phyloP scores from a whole-genome alignment of 2,888 invertebrate genomes.

The Blera fallax region DNA sequence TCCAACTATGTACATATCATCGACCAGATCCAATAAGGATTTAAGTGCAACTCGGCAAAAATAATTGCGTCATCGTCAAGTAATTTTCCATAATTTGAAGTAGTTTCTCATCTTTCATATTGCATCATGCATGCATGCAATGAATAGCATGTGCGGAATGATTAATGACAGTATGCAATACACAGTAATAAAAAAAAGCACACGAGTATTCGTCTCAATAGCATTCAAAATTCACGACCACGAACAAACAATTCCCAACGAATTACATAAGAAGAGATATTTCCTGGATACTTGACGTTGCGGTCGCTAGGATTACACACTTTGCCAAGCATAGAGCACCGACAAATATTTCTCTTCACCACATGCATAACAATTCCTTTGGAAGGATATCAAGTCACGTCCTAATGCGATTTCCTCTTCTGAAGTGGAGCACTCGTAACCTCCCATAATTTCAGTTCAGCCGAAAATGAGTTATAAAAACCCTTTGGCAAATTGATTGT shows the following conservation, averaged over 20 bases:
- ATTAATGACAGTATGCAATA: slow-evolving; percentile 3
- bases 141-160: neutral
- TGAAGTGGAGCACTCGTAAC: neutral
- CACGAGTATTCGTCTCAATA: neutral
- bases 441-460: slow-evolving; percentile 4
- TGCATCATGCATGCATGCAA: neutral
- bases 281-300: neutral
- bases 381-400: slow-evolving; percentile 54
- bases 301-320: slow-evolving; percentile 14
- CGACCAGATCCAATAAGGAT: neutral
- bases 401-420: slow-evolving; percentile 31
- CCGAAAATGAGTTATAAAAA: slow-evolving; percentile 33
- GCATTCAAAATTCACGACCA: slow-evolving; percentile 16
- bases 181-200: neutral
- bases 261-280: slow-evolving; percentile 11
- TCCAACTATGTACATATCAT: too few relatives aligned
- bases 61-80: neutral
- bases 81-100: neutral
- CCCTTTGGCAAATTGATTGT: slow-evolving; percentile 45
- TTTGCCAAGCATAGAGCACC: slow-evolving; percentile 21
- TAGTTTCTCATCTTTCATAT: neutral
- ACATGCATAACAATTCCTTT: slow-evolving; percentile 53
- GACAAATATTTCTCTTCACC: slow-evolving; percentile 32
- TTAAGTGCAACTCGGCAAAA: neutral
- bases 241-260: slow-evolving; percentile 13